Conservation (phyloP, 2,797 vertebrate species). For the Sebastes matsubarae region DNA sequence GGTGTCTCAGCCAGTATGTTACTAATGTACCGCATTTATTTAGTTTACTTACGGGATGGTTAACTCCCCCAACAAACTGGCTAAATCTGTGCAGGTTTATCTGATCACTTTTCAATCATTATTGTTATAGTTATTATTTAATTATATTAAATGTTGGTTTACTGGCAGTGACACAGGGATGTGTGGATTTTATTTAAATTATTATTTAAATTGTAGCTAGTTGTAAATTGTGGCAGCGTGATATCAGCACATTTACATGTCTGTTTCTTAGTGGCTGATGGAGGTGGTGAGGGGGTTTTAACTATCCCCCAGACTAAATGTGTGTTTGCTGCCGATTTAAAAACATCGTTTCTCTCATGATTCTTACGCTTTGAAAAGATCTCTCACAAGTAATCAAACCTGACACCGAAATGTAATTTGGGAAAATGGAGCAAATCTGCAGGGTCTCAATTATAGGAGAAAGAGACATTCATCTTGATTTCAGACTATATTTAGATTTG, state of each 20-base stretch:
- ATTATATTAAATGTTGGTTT: not conserved
- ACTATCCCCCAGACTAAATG: not conserved
- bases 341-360: not conserved
- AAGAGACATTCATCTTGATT: not conserved
- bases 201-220: too few relatives aligned
- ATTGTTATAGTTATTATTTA: not conserved
- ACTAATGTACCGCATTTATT: not conserved
- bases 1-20: not conserved
- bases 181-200: too few relatives aligned
- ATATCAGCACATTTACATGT: not conserved
- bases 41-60: not conserved
- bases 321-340: not conserved
- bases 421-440: constrained; percentile 19
- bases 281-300: not conserved
- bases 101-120: not conserved
- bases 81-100: not conserved
- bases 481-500: not conserved
- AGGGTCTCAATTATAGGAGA: not conserved
- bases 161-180: not conserved
- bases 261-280: not conserved
- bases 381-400: not conserved
- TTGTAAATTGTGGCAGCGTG: not conserved
- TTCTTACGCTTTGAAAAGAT: not conserved
- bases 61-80: not conserved
- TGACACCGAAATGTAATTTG: not conserved